Evolutionary conservation across 1,140 invertebrate genomes (phyloP), one percentile per base, ranked within the genome.

Genomic region (Lithobius niger): DNA sequence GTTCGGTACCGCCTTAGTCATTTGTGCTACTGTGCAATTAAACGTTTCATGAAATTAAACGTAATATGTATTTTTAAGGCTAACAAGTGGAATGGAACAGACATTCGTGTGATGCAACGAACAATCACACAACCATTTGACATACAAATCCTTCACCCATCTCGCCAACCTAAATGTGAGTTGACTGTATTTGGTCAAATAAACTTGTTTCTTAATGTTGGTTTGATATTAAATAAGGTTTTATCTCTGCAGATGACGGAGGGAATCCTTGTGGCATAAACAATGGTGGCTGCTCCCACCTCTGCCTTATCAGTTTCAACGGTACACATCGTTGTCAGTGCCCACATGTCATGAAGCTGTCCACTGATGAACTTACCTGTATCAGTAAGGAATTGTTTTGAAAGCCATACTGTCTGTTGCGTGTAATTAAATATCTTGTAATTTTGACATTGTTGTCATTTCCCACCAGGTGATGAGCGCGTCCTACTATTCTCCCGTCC

Each of bases 341-440:
- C 70, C 86, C 86, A 0, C 84, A 88, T 70, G 75, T 86, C 0
- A 86, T 84, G 79, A 77, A 77, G 45, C 65, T 87, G n/a, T 60
- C 66, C 0, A 65, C 72, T 0, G 76, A 83, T 66, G 73, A 78
- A 27, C 76, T 74, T 48, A 84, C 79, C 13, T 88, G 84, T 67
- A 73, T 80, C 55, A 76, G 82, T 81, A 71, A 74, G 76, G 70
- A 52, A 42, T 22, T 47, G 10, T 36, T 36, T 36, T 10, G 10
- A 10, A 10, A 45, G 4, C 4, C 22, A 18, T 45, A 16, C 43
- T 10, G 16, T 45, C 18, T 45, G 45, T 51, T 54, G 10, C 31
- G 44, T 48, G 18, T 27, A 21, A 42, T 27, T 16, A n/a, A 53
- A 25, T 21, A 18, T 3, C 10, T 49, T 19, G 31, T 16, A 31